Percentiles rank a stretch among this genome's conserved stretches.
These are phyloP conservation scores for Zhuqinia jingwanae DNA, from an alignment of 2,888 invertebrate species.

Conservation along the genomic window DNA sequence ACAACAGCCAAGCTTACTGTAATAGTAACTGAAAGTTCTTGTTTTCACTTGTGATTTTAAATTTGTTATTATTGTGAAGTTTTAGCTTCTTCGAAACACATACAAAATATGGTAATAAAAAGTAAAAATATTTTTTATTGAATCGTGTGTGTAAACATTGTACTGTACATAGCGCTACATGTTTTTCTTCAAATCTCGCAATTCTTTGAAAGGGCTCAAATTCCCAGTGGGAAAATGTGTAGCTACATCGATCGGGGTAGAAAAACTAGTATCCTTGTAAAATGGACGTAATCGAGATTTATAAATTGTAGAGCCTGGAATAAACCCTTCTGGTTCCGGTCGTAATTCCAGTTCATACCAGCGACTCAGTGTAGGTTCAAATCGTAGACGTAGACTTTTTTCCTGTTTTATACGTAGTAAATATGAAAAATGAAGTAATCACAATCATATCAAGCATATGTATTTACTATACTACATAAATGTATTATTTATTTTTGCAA, in stretches of 20 bases:
- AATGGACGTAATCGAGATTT: constrained; percentile 72
- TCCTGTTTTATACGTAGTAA: constrained; percentile 69
- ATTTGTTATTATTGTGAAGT: neutral
- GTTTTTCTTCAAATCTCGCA: constrained; percentile 74
- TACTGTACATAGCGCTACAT: constrained; percentile 60
- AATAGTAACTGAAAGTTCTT: neutral
- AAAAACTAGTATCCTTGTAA: constrained; percentile 73
- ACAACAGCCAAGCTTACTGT: no score
- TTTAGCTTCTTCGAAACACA: no score
- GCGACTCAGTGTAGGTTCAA: constrained; percentile 74
- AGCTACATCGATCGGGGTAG: constrained; percentile 69
- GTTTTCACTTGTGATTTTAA: constrained; percentile 25
- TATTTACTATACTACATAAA: no score
- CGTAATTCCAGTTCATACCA: constrained; percentile 74
- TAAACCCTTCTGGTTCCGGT: constrained; percentile 66
- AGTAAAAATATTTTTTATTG: no score
- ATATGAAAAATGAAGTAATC: neutral
- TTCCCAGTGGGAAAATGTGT: constrained; percentile 69
- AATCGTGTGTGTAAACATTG: no score
- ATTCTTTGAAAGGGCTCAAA: constrained; percentile 75
- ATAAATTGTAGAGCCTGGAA: constrained; percentile 68
- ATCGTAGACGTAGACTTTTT: constrained; percentile 63
- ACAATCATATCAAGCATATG: neutral
- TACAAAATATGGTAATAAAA: no score
- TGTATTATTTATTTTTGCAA: constrained; percentile 13